These are phyloP conservation scores for Phalanger gymnotis DNA, from an alignment of 2,797 vertebrate genomes.

Conservation along the genomic window DNA sequence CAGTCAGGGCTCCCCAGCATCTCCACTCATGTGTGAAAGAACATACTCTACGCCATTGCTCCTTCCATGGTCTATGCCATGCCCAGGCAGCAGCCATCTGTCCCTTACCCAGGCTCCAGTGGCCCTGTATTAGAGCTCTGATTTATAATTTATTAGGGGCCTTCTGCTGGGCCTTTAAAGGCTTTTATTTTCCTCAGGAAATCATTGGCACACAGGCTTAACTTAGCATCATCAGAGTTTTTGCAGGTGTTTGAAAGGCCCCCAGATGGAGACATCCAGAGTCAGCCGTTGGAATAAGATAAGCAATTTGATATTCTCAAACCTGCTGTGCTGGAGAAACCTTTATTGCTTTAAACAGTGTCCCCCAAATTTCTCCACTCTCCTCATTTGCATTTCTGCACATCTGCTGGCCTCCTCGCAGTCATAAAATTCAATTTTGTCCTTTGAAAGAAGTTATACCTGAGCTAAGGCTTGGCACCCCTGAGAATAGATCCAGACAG, in stretches of 20 bases:
- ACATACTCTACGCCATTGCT: neutral
- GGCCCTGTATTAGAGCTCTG: constrained; percentile 44
- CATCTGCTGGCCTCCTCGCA: constrained; percentile 20
- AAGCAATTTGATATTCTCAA: constrained; percentile 53
- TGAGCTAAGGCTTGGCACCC: neutral
- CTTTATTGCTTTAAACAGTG: constrained; percentile 66
- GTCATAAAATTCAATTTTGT: constrained; percentile 76
- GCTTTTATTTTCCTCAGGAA: constrained; percentile 37
- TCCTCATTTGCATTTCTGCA: constrained; percentile 68
- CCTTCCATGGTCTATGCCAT: neutral
- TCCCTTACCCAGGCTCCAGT: constrained; percentile 34
- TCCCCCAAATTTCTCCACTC: constrained; percentile 64
- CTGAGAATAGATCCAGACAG: constrained; percentile 11
- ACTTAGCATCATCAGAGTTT: constrained; percentile 42
- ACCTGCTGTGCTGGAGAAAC: constrained; percentile 23
- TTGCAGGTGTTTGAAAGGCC: constrained; percentile 49
- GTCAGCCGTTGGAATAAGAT: neutral
- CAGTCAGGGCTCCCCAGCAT: constrained; percentile 29
- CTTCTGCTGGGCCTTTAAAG: constrained; percentile 54
- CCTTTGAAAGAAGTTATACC: constrained; percentile 42
- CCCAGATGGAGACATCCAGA: neutral
- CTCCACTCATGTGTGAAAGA: constrained; percentile 29
- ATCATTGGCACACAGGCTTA: constrained; percentile 30
- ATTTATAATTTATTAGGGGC: constrained; percentile 69
- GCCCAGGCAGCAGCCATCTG: constrained; percentile 56